Evolutionary conservation across 2,888 invertebrate species (phyloP).

Genomic region (Meganola albula): DNA sequence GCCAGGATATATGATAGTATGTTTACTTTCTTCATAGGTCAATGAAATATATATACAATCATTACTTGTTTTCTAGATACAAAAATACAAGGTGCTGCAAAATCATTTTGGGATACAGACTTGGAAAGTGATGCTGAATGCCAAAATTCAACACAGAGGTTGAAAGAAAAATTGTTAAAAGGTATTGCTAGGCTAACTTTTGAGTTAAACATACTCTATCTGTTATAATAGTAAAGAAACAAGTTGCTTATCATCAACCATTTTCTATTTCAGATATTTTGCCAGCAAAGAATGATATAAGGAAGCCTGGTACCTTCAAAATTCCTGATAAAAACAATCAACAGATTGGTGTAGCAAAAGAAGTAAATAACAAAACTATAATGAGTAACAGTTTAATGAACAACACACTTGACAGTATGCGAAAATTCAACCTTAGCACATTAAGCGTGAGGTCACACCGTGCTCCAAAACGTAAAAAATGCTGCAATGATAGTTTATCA

Average conservation of each 20-base stretch:
- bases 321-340: conserved; percentile 3
- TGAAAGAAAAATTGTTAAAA: not conserved
- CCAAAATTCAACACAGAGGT: conserved; percentile 15
- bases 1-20: too few relatives aligned
- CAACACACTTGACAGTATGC: conserved; percentile 17
- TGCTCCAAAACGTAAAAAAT: conserved; percentile 23
- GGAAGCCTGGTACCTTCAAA: not conserved
- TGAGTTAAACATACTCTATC: too few relatives aligned
- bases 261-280: not conserved
- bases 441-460: conserved; percentile 30
- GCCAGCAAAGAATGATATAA: not conserved
- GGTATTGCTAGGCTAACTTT: too few relatives aligned
- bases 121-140: conserved; percentile 54
- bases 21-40: too few relatives aligned
- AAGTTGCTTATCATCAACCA: too few relatives aligned
- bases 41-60: too few relatives aligned
- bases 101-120: conserved; percentile 60
- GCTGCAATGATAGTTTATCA: conserved; percentile 13
- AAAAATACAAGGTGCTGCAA: conserved; percentile 32
- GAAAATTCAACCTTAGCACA: conserved; percentile 24
- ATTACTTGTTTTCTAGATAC: conserved; percentile 19
- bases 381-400: conserved; percentile 16
- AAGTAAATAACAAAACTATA: conserved; percentile 14
- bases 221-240: too few relatives aligned
- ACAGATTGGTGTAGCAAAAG: conserved; percentile 7